Evolutionary conservation across 92 coral and sea anemone species (phyloP), one percentile per base, ranked within the genome.

Genomic region (Phenganax stokvisi): DNA sequence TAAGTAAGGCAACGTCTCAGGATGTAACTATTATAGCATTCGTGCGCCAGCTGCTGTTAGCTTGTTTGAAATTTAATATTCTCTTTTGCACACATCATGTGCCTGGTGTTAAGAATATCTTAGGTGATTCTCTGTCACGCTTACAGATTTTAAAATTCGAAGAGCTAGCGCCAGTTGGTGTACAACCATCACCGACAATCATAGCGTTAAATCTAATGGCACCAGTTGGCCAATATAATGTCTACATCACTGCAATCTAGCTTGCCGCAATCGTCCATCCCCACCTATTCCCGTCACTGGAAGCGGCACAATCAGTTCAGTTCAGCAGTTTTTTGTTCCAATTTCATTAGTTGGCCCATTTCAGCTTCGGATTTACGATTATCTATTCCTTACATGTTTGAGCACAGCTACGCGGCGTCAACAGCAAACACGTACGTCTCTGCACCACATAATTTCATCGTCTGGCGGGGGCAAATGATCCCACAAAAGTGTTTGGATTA

Each of bases 231-330:
- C n/a, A n/a, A n/a, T n/a, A n/a, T n/a, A n/a, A n/a, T n/a, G n/a
- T n/a, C n/a, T n/a, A n/a, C n/a, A n/a, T n/a, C n/a, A n/a, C n/a
- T n/a, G n/a, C n/a, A n/a, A n/a, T n/a, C n/a, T n/a, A 88, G 88
- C 72, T 70, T 85, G 29, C 89, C 82, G 82, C 85, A 84, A 58
- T 85, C 91, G 6, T 85, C n/a, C n/a, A n/a, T n/a, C n/a, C n/a
- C n/a, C n/a, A n/a, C n/a, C n/a, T n/a, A n/a, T n/a, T n/a, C n/a
- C 88, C 15, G 58, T 88, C 44, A 86, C 91, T 85, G 91, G 89
- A 74, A 63, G 58, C 78, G 77, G 10, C 85, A 66, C 66, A 64
- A 71, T 58, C 78, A 63, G 17, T 73, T 85, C 47, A n/a, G 44
- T 4, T 12, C 53, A 57, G 64, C 76, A 8, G 74, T 54, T 30